Conservation (phyloP, 2,113 vertebrate species). For the Theristicus caerulescens region DNA sequence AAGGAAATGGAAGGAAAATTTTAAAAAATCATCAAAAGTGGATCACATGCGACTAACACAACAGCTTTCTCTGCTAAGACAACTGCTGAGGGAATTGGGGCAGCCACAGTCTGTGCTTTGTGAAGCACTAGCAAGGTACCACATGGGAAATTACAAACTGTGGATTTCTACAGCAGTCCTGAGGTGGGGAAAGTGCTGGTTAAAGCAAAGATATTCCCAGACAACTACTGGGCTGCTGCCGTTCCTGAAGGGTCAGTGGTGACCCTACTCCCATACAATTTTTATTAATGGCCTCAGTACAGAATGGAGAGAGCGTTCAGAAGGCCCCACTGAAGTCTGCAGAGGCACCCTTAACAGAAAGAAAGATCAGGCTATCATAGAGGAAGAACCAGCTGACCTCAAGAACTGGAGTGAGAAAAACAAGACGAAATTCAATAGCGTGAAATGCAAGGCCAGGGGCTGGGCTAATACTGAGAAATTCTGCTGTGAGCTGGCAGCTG, state of each 20-base stretch:
- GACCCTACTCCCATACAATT: background rate
- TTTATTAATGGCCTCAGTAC: background rate
- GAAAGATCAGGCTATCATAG: background rate
- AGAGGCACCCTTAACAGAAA: background rate
- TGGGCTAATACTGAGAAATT: background rate
- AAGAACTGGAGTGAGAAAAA: background rate
- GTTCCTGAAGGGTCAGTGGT: background rate
- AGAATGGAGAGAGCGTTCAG: background rate
- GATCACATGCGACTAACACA: background rate
- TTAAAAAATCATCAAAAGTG: background rate
- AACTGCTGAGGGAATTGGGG: background rate
- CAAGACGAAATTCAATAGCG: background rate
- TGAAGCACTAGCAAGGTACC: background rate
- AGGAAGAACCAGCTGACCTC: background rate
- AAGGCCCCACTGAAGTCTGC: background rate
- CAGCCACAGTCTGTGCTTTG: background rate
- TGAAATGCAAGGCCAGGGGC: background rate
- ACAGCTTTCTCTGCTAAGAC: background rate
- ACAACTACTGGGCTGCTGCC: background rate
- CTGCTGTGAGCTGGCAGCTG: slow-evolving; percentile 1
- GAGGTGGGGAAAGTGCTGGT: background rate
- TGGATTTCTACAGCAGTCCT: background rate
- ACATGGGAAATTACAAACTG: background rate
- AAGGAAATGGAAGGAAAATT: background rate
- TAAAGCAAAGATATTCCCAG: background rate